Conservation (phyloP, 2,113 vertebrate species). For the Penelope pileata region DNA sequence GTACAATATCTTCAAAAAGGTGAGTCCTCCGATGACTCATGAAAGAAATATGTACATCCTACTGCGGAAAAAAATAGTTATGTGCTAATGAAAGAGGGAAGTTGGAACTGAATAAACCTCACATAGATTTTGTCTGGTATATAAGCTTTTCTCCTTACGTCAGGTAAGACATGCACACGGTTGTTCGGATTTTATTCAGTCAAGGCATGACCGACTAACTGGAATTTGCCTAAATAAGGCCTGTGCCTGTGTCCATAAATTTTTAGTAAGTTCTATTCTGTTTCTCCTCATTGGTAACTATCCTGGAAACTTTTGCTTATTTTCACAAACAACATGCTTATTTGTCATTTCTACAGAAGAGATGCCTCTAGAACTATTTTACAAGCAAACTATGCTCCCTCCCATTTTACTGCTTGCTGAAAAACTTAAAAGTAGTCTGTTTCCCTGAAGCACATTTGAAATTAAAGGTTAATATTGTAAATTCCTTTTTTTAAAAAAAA, state of each 20-base stretch:
- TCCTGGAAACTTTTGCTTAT: neutral
- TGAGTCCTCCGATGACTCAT: conserved; percentile 23
- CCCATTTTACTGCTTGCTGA: neutral
- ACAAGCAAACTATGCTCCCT: neutral
- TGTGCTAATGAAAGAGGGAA: neutral
- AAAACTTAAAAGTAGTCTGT: neutral
- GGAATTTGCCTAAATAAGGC: conserved; percentile 17
- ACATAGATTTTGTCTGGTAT: neutral
- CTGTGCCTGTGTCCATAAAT: neutral
- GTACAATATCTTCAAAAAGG: neutral
- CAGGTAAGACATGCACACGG: neutral
- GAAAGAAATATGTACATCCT: neutral
- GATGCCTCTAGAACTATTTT: neutral
- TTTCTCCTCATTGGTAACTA: neutral
- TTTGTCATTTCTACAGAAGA: neutral
- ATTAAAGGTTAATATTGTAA: neutral
- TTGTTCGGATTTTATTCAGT: neutral
- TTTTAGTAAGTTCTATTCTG: neutral
- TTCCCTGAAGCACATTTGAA: neutral
- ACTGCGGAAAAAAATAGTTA: neutral
- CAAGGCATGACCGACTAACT: neutral
- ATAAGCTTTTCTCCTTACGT: neutral
- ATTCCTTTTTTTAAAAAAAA: neutral
- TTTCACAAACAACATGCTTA: conserved; percentile 3
- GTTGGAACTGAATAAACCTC: neutral